Evolutionary conservation across 1,140 invertebrate genomes (phyloP), one percentile per base, ranked within the genome.

Genomic region (Drosophila nigrodunni): DNA sequence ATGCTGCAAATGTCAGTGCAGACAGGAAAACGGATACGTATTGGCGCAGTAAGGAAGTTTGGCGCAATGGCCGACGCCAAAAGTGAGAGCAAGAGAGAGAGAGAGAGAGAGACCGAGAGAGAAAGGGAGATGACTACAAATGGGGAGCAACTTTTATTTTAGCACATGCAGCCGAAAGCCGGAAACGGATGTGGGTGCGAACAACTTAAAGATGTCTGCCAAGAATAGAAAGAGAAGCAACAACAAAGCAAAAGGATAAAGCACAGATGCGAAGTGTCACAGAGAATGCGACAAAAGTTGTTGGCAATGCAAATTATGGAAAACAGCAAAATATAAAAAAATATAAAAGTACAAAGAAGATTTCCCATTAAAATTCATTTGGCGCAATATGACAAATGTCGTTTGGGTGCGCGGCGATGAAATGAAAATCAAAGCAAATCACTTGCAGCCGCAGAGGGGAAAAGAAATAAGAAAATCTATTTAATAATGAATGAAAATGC

Each of bases 11-110:
- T 87, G 83, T 87, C 83, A 87, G 83, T 54, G 83, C 77, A 87
- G 83, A 88, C 83, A 87, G 85, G 83, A 88, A 87, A 87, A 88
- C 83, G 83, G 83, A 87, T 80, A 88, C 83, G 83, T 87, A 87
- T 87, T 87, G 83, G 83, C 80, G 83, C 83, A 87, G 83, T 74
- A 46, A 74, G 72, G 69, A 73, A 81, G 77, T 82, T 87, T 76
- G 68, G 49, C 80, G 79, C 83, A 82, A 77, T 88, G 82, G 77
- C 54, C 75, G 67, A 58, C 61, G 69, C 57, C 54, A 61, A 44
- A 79, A 49, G 47, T 30, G 54, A 30, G 25, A 30, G 25, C 25
- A 30, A 30, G 47, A 13, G 37, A 57, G 25, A 59, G 57, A 9
- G 59, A 30, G 7, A 37, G 43, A 15, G 10, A 44, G 59, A 71